phyloP scores from a whole-genome alignment of 2,888 invertebrate genomes.

The Carterocephalus palaemon region DNA sequence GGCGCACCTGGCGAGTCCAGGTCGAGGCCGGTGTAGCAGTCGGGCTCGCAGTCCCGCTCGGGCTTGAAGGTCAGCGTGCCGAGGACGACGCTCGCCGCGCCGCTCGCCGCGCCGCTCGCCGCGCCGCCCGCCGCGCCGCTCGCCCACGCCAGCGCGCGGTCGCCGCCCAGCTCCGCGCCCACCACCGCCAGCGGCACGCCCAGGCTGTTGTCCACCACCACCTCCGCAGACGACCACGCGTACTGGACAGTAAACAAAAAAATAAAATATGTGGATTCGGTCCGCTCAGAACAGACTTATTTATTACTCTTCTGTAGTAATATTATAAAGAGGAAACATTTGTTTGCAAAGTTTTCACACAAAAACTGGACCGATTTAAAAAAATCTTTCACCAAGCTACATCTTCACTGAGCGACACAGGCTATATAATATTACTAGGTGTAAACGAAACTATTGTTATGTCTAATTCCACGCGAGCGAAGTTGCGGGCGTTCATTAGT shows the following conservation, averaged over 20 bases:
- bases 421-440: too few relatives aligned
- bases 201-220: slow-evolving; percentile 90
- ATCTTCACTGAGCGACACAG: too few relatives aligned
- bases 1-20: slow-evolving; percentile 80
- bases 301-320: too few relatives aligned
- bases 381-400: too few relatives aligned
- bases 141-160: background rate
- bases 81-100: slow-evolving; percentile 46
- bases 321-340: too few relatives aligned
- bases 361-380: too few relatives aligned
- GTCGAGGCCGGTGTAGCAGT: slow-evolving; percentile 88
- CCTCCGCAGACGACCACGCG: slow-evolving; percentile 79
- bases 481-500: too few relatives aligned
- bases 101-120: slow-evolving; percentile 32
- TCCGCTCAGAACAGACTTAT: background rate
- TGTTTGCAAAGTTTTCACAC: too few relatives aligned
- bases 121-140: slow-evolving; percentile 10
- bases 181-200: slow-evolving; percentile 87
- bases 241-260: slow-evolving; percentile 40
- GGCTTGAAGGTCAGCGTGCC: slow-evolving; percentile 85
- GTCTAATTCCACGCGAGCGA: too few relatives aligned
- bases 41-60: slow-evolving; percentile 82
- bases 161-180: slow-evolving; percentile 73
- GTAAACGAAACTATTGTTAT: too few relatives aligned
- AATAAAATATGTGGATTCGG: too few relatives aligned